Percentiles rank a stretch among this genome's conserved stretches.
phyloP scores from a whole-genome alignment of 2,113 vertebrate genomes.

The Corythaeola cristata region DNA sequence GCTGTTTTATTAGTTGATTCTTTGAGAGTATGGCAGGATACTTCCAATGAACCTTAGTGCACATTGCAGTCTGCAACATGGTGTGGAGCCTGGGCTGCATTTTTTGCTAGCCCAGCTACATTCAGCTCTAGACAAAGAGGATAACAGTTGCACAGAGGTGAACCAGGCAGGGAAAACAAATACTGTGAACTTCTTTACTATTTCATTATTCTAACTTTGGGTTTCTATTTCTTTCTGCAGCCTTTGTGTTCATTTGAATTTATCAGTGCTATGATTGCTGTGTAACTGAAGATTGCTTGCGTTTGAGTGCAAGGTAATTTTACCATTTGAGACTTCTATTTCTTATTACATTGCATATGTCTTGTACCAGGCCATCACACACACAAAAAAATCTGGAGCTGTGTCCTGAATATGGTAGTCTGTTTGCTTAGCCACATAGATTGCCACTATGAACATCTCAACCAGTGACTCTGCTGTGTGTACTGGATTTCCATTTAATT shows the following conservation, averaged over 20 bases:
- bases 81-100: not conserved
- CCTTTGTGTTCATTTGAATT: not conserved
- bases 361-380: not conserved
- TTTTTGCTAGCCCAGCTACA: not conserved
- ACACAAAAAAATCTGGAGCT: not conserved
- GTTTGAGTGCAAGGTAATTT: not conserved
- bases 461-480: not conserved
- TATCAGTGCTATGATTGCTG: not conserved
- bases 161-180: not conserved
- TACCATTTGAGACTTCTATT: not conserved
- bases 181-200: not conserved
- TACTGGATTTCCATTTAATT: not conserved
- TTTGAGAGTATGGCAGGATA: not conserved
- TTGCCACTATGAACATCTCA: not conserved
- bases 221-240: not conserved
- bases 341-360: not conserved
- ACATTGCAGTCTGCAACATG: not conserved
- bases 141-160: not conserved
- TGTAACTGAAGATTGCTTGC: not conserved
- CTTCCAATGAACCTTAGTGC: not conserved
- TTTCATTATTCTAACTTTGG: not conserved
- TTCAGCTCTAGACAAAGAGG: not conserved
- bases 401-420: not conserved
- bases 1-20: not conserved
- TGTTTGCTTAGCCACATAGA: not conserved